phyloP scores from a whole-genome alignment of 2,888 invertebrate species.

The Lacanobia oleracea region DNA sequence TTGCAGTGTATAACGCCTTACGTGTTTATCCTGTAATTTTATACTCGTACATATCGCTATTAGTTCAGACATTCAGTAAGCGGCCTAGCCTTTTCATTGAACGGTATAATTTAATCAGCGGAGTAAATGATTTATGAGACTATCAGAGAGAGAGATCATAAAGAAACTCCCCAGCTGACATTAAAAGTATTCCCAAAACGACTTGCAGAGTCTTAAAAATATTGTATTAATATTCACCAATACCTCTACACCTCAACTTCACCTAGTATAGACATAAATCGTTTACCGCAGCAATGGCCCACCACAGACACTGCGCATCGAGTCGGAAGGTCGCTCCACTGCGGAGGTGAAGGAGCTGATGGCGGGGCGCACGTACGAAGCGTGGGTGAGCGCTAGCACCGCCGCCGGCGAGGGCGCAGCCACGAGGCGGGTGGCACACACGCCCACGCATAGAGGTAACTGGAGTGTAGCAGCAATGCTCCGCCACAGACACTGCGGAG shows the following conservation, averaged over 20 bases:
- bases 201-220: not conserved
- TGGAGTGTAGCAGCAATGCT: not conserved
- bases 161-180: too few relatives aligned
- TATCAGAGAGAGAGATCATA: too few relatives aligned
- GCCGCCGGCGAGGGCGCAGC: conserved; percentile 90
- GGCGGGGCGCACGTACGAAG: conserved; percentile 89
- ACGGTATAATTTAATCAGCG: too few relatives aligned
- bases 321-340: conserved; percentile 70
- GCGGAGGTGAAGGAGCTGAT: conserved; percentile 79
- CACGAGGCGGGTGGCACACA: conserved; percentile 84
- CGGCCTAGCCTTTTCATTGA: too few relatives aligned
- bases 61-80: too few relatives aligned
- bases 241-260: not conserved
- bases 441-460: conserved; percentile 88
- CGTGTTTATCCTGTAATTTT: too few relatives aligned
- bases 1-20: too few relatives aligned
- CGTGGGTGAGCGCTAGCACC: conserved; percentile 92
- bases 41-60: too few relatives aligned
- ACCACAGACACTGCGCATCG: conserved; percentile 79
- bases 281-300: conserved; percentile 76
- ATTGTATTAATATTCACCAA: not conserved
- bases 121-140: too few relatives aligned
- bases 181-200: too few relatives aligned
- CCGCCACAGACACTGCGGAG: conserved; percentile 66
- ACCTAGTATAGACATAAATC: conserved; percentile 33